Conservation (phyloP, 37 sponge, comb jelly and placozoan genomes). For the Tethya wilhelma region DNA sequence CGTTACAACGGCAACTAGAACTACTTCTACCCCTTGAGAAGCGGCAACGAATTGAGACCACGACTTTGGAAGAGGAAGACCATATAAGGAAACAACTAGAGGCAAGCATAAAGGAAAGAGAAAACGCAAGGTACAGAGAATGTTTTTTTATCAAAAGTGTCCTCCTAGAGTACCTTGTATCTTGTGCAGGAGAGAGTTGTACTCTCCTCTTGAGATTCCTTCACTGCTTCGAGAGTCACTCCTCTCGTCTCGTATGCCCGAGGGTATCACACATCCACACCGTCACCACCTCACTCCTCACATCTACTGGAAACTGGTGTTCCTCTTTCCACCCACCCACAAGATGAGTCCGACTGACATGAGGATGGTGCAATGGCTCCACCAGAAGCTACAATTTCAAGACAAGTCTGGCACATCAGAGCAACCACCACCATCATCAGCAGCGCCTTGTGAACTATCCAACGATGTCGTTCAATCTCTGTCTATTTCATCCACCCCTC, state of each 20-base stretch:
- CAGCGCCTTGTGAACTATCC: neutral
- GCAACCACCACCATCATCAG: neutral
- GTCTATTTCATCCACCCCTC: constrained; percentile 2
- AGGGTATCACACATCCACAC: neutral
- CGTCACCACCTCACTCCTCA: neutral
- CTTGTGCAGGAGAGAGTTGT: neutral
- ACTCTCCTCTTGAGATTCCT: constrained; percentile 26
- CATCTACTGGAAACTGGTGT: constrained; percentile 30
- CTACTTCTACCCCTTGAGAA: constrained; percentile 24
- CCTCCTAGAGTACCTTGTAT: neutral
- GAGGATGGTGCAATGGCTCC: constrained; percentile 1
- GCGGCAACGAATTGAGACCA: neutral
- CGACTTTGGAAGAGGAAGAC: neutral
- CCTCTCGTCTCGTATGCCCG: constrained; percentile 16
- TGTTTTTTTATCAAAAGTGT: neutral
- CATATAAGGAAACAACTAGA: neutral
- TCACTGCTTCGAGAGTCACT: constrained; percentile 24
- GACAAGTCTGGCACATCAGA: neutral
- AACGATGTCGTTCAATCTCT: neutral
- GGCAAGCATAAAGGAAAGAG: neutral
- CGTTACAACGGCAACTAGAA: constrained; percentile 37
- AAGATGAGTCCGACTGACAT: neutral
- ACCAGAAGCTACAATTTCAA: constrained; percentile 1
- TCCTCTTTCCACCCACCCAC: neutral
- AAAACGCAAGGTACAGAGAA: constrained; percentile 24